Evolutionary conservation across 2,888 invertebrate species (phyloP), one percentile per base, ranked within the genome.

Genomic region (Athalia cordata): DNA sequence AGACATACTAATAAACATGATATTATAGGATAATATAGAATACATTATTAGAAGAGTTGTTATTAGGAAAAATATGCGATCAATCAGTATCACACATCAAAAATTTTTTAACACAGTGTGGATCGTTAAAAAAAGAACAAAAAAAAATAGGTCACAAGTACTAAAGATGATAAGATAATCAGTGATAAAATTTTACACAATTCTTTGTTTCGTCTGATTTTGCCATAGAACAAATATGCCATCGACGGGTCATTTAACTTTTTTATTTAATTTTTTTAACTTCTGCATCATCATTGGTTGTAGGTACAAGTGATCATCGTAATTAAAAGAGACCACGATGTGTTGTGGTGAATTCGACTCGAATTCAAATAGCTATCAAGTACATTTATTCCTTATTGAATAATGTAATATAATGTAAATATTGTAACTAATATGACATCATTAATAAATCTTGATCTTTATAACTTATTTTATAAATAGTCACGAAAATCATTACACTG

Each of bases 351-450:
- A 66, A 47, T 62, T 61, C 62, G 50, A 64, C 50, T 75, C 2
- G 52, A 62, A 75, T 45, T 62, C 15, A 29, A 29, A 55, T 59
- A 75, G 49, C 62, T 75, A 50, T 75, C 13, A 61, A 59, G 64
- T 45, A 29, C n/a, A 61, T 75, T 13, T 50, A 29, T 11, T 62
- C 62, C 29, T 59, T 43, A 50, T 50, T 75, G 29, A 29, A 50
- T 75, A 75, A 75, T 75, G 75, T 75, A 75, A 62, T 13, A 75
- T 75, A 75, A 50, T 75, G 75, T 75, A 75, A 62, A 75, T 75
- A 75, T 75, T 75, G 75, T 75, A 75, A 52, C 75, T 75, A 62
- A 62, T 62, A 64, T 64, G 43, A 75, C 62, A 61, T 50, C 62
- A 50, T 50, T 59, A 75, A 49, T 75, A 75, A 75, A 75, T 62